Evolutionary conservation across 2,888 invertebrate genomes (phyloP).

Genomic region (Globia sparganii): DNA sequence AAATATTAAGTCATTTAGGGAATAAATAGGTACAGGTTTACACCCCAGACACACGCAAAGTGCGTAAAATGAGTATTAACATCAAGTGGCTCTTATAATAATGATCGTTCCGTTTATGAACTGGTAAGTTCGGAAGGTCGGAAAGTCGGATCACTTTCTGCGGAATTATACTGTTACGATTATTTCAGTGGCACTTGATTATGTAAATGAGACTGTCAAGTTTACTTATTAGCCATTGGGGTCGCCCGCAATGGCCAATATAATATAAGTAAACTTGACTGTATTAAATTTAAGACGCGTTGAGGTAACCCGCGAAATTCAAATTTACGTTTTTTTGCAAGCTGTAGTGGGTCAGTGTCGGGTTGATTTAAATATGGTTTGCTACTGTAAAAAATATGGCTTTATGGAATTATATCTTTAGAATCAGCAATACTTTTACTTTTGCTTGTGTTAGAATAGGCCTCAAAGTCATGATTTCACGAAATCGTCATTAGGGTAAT

Average conservation of each 20-base stretch:
- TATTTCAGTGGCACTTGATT: background rate
- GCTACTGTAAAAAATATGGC: too few species aligned
- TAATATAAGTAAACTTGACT: background rate
- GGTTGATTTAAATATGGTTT: too few species aligned
- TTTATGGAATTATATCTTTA: too few species aligned
- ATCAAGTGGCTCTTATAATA: background rate
- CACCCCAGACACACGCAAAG: background rate
- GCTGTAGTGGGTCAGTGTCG: too few species aligned
- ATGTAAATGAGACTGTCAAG: constrained; percentile 6
- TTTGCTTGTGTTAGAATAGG: too few species aligned
- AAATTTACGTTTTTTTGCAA: too few species aligned
- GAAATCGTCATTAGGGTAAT: too few species aligned
- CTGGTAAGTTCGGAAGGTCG: constrained; percentile 12
- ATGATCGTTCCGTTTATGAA: constrained; percentile 14
- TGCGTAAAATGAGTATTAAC: constrained; percentile 1
- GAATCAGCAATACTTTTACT: too few species aligned
- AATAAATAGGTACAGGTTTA: background rate
- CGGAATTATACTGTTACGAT: constrained; percentile 16
- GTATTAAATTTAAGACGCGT: background rate
- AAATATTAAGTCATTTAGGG: constrained; percentile 3
- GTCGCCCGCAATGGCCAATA: too few species aligned
- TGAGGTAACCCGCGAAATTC: too few species aligned
- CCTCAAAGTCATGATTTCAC: too few species aligned
- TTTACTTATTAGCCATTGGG: background rate
- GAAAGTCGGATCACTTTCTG: constrained; percentile 24